phyloP scores from a whole-genome alignment of 2,113 vertebrate genomes.

The Gorsachius goisagi region DNA sequence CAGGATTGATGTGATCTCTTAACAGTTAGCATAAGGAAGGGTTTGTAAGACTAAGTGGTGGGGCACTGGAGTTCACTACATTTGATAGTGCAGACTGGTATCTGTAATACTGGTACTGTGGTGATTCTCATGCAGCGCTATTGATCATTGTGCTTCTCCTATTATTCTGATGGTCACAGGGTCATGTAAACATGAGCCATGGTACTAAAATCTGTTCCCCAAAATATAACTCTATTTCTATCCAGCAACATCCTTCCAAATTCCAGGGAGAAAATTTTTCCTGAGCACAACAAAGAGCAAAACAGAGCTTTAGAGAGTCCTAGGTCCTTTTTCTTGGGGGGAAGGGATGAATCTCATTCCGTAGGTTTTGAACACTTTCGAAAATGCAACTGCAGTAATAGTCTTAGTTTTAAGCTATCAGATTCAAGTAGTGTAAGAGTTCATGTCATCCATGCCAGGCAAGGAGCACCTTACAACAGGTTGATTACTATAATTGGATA shows the following conservation, averaged over 20 bases:
- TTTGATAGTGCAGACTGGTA: background rate
- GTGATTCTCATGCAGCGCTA: background rate
- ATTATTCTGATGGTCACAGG: background rate
- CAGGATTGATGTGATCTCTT: background rate
- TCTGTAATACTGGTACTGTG: background rate
- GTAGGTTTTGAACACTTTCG: background rate
- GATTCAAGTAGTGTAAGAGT: background rate
- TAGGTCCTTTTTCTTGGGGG: background rate
- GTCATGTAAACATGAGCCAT: background rate
- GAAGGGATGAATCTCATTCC: background rate
- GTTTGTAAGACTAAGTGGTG: background rate
- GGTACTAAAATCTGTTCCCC: background rate
- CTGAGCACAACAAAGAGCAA: background rate
- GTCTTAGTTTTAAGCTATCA: background rate
- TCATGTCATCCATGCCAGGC: background rate
- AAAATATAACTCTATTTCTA: background rate
- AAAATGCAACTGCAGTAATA: background rate
- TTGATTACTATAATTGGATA: background rate
- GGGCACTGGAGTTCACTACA: background rate
- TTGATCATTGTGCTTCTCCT: background rate
- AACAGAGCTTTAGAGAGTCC: fast-evolving
- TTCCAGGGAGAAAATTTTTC: background rate
- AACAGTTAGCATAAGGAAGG: background rate
- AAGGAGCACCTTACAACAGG: background rate
- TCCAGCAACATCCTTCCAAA: background rate